These are phyloP conservation scores for Ceuthmochares aereus DNA, from an alignment of 2,113 vertebrate species.

Conservation along the genomic window DNA sequence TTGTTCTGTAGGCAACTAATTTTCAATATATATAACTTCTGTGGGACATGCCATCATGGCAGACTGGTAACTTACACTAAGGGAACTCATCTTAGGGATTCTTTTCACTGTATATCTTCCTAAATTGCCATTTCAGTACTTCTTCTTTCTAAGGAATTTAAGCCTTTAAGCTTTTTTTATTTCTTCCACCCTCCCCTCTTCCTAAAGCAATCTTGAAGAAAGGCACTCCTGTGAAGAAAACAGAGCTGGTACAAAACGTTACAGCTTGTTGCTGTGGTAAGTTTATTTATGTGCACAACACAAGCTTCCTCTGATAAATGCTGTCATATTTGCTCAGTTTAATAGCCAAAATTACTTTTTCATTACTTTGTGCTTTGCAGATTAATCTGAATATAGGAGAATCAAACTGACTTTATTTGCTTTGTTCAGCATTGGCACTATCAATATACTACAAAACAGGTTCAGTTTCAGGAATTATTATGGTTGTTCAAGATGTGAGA, in stretches of 20 bases:
- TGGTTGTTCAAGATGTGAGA: constrained; percentile 1
- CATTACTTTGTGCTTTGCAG: constrained; percentile 40
- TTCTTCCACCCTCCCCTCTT: background rate
- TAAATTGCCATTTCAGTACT: background rate
- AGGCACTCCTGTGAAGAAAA: background rate
- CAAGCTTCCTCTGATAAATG: constrained; percentile 6
- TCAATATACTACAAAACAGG: constrained; percentile 9
- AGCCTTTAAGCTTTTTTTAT: background rate
- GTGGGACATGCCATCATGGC: background rate
- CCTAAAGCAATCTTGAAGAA: background rate
- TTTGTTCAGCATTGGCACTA: constrained; percentile 10
- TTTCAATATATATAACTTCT: background rate
- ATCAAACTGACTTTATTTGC: constrained; percentile 57
- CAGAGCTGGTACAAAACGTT: background rate
- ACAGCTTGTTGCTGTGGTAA: constrained; percentile 19
- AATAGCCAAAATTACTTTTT: constrained; percentile 70
- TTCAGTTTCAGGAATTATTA: constrained; percentile 35
- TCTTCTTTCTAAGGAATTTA: background rate
- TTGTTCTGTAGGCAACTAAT: background rate
- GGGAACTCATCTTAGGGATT: background rate
- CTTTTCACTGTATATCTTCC: background rate
- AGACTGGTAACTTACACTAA: background rate
- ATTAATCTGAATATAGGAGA: constrained; percentile 64
- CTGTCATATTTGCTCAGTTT: constrained; percentile 56
- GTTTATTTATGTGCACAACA: constrained; percentile 23